These are phyloP conservation scores for Mycogona germanica DNA, from an alignment of 2,888 invertebrate genomes.

Conservation along the genomic window DNA sequence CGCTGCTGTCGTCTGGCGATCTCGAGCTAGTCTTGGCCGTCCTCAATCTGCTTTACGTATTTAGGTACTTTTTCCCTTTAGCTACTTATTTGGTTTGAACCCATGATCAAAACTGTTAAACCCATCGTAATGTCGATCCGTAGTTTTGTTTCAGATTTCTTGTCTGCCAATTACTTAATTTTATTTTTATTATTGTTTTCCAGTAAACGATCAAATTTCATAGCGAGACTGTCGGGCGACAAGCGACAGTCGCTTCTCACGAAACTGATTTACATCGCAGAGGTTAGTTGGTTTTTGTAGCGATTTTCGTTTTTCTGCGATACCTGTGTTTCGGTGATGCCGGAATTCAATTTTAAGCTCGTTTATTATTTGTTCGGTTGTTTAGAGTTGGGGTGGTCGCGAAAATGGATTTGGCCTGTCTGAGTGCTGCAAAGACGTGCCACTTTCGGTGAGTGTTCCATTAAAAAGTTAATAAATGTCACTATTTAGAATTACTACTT, in stretches of 20 bases:
- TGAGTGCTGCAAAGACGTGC: slow-evolving; percentile 58
- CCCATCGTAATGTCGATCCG: too few species aligned
- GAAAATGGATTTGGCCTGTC: slow-evolving; percentile 76
- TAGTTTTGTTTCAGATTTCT: not conserved
- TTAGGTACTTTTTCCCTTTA: slow-evolving; percentile 35
- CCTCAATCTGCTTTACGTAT: slow-evolving; percentile 71
- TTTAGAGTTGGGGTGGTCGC: slow-evolving; percentile 51
- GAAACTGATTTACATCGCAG: slow-evolving; percentile 61
- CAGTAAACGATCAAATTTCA: slow-evolving; percentile 75
- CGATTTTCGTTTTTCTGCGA: not conserved
- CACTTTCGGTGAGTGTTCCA: slow-evolving; percentile 39
- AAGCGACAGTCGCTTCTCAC: slow-evolving; percentile 57
- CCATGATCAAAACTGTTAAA: too few species aligned
- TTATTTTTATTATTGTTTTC: slow-evolving; percentile 22
- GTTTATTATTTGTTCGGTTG: not conserved
- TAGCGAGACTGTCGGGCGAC: slow-evolving; percentile 57
- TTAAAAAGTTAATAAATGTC: too few species aligned
- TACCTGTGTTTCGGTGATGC: not conserved
- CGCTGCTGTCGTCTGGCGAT: slow-evolving; percentile 61
- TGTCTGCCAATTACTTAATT: not conserved
- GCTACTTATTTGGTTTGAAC: not conserved
- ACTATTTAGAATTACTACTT: too few species aligned
- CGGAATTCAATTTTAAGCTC: not conserved
- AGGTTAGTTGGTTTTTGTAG: slow-evolving; percentile 41
- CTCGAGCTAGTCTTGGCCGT: slow-evolving; percentile 74